Percentiles rank a stretch among this genome's conserved stretches.
Conservation (phyloP, 1,140 invertebrate genomes). For the Drosophila fuyamai region DNA sequence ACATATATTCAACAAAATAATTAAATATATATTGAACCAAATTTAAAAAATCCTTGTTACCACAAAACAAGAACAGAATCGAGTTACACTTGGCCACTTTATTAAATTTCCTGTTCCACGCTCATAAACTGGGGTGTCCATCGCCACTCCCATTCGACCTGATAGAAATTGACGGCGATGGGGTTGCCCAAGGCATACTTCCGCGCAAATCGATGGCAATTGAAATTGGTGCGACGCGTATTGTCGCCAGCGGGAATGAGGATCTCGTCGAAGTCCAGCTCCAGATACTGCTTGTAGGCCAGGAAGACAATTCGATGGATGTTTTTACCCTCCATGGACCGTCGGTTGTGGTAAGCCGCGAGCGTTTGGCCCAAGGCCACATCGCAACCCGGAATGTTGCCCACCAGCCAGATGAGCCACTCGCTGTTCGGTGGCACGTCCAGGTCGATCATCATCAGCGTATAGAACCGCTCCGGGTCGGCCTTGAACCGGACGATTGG, state of each 20-base stretch:
- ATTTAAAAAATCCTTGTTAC: too few species aligned
- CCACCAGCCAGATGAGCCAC: conserved; percentile 96
- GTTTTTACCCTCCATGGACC: conserved; percentile 90
- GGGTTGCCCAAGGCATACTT: conserved; percentile 92
- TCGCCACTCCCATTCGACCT: conserved; percentile 17
- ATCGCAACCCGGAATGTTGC: conserved; percentile 93
- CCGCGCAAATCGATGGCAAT: conserved; percentile 88
- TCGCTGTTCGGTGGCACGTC: conserved; percentile 89
- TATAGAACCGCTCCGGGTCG: conserved; percentile 88
- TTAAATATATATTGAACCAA: too few species aligned
- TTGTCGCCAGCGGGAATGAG: conserved; percentile 86
- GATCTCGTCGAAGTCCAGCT: conserved; percentile 68
- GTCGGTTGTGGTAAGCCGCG: conserved; percentile 91
- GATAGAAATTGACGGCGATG: conserved; percentile 90
- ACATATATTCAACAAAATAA: too few species aligned
- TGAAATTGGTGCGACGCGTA: conserved; percentile 90
- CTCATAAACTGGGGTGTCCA: background rate
- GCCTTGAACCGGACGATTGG: conserved; percentile 88
- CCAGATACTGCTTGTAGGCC: conserved; percentile 90
- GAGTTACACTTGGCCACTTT: too few species aligned
- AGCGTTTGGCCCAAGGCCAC: conserved; percentile 90
- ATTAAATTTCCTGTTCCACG: background rate
- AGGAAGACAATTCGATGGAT: conserved; percentile 96
- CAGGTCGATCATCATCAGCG: conserved; percentile 87
- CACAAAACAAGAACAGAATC: background rate